Conservation (phyloP, 2,888 invertebrate species). For the Troides oblongomaculatus region DNA sequence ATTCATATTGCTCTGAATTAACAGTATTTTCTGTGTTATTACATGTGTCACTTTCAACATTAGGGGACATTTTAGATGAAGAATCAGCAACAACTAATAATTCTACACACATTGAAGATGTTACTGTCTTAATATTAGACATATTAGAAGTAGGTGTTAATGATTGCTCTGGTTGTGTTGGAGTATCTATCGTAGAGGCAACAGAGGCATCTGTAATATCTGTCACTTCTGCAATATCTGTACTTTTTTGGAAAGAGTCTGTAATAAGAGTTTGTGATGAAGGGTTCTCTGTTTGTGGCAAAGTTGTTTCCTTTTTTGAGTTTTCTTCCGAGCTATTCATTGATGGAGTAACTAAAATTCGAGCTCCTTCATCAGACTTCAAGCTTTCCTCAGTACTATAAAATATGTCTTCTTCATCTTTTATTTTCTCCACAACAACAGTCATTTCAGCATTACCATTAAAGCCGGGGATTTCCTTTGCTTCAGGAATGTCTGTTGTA, state of each 20-base stretch:
- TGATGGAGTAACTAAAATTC: conserved; percentile 1
- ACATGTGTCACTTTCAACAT: neutral
- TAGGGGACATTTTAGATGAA: conserved; percentile 1
- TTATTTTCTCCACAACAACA: conserved; percentile 60
- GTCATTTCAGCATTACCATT: conserved; percentile 61
- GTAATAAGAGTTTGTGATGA: conserved; percentile 1
- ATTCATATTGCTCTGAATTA: conserved; percentile 1
- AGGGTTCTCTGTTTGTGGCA: neutral
- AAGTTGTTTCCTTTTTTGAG: conserved; percentile 1
- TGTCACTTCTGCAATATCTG: neutral
- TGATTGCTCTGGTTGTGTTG: conserved; percentile 1
- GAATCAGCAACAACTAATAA: conserved; percentile 12
- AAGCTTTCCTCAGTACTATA: conserved; percentile 39
- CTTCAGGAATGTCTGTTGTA: conserved; percentile 57
- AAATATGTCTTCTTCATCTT: conserved; percentile 39
- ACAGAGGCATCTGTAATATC: neutral
- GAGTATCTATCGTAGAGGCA: neutral
- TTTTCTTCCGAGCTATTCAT: conserved; percentile 4
- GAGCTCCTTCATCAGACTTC: conserved; percentile 33
- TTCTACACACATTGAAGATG: conserved; percentile 5
- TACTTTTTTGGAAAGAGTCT: neutral
- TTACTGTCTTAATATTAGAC: conserved; percentile 7
- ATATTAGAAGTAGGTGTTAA: neutral
- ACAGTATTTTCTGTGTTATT: conserved; percentile 8
- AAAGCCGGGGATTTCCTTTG: conserved; percentile 53